Evolutionary conservation across 2,797 vertebrate genomes (phyloP).

Genomic region (Ibycter americanus): DNA sequence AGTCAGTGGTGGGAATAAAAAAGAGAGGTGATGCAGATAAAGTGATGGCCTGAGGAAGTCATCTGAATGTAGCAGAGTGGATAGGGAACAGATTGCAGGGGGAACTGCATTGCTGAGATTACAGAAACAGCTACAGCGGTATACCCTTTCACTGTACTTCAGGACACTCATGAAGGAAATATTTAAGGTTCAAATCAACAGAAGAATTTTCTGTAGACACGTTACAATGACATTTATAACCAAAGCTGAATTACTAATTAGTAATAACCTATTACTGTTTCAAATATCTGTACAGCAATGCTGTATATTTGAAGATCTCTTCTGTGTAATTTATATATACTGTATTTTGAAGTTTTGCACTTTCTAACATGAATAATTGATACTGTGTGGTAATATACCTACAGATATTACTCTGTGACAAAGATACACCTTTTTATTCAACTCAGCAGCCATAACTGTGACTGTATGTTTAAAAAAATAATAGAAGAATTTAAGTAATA

Average conservation of each 20-base stretch:
- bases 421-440: neutral
- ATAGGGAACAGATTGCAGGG: neutral
- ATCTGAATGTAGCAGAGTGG: neutral
- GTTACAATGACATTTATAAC: neutral
- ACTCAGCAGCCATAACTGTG: neutral
- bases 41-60: neutral
- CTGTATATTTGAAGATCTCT: neutral
- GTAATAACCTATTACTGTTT: neutral
- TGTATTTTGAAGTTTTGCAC: neutral
- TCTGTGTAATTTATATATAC: neutral
- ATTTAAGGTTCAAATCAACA: neutral
- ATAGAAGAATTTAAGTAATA: constrained; percentile 23
- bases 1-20: neutral
- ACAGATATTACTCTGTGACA: neutral
- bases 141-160: neutral
- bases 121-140: neutral
- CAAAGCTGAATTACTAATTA: neutral
- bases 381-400: neutral
- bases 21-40: neutral
- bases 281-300: neutral
- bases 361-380: neutral
- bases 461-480: constrained; percentile 11
- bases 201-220: neutral
- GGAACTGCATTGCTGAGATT: neutral
- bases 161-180: neutral